Conservation (phyloP, 2,113 vertebrate genomes). For the Anser cygnoides region DNA sequence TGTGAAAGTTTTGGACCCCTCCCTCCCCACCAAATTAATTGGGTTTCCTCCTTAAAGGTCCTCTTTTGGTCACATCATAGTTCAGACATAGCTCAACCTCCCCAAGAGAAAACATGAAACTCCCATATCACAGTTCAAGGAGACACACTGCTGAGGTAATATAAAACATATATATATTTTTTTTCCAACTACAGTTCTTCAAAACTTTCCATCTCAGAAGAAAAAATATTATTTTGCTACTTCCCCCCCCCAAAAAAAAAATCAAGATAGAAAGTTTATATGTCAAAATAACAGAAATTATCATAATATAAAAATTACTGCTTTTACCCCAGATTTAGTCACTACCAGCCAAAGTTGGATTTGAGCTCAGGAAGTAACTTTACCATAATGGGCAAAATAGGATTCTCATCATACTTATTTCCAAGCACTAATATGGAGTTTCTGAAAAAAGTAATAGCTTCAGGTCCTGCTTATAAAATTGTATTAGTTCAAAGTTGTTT, state of each 20-base stretch:
- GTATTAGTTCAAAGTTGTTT: slow-evolving; percentile 30
- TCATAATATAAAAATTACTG: background rate
- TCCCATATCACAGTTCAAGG: background rate
- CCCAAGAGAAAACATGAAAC: background rate
- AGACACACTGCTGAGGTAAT: background rate
- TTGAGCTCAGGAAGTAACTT: background rate
- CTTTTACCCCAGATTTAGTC: background rate
- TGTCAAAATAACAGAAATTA: background rate
- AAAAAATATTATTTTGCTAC: background rate
- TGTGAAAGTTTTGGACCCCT: background rate
- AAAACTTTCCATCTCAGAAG: background rate
- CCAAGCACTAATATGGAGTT: background rate
- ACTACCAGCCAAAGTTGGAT: background rate
- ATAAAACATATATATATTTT: background rate
- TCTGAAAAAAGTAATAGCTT: slow-evolving; percentile 16
- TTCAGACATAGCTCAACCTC: background rate
- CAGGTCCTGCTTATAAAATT: background rate
- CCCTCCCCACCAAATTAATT: background rate
- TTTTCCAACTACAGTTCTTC: background rate
- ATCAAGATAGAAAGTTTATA: background rate
- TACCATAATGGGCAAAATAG: background rate
- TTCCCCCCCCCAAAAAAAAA: too few species aligned
- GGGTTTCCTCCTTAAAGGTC: background rate
- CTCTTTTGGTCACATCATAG: background rate
- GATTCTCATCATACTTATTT: slow-evolving; percentile 15